Evolutionary conservation across 2,113 vertebrate genomes (phyloP).

Genomic region (Orycteropus afer): DNA sequence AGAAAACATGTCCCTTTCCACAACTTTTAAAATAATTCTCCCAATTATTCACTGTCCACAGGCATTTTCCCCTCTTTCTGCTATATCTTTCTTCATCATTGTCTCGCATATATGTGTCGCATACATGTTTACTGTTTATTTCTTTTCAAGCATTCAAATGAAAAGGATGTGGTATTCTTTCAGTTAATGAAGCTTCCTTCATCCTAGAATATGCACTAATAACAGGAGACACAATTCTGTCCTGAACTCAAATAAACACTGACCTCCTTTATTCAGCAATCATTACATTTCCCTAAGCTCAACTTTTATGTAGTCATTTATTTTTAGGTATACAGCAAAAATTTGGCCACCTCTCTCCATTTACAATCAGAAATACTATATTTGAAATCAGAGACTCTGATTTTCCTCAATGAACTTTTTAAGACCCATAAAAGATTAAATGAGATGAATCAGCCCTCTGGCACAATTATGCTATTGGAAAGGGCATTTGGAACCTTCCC

Average conservation of each 20-base stretch:
- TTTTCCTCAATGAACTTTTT: slow-evolving; percentile 31
- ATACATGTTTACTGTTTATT: background rate
- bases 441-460: background rate
- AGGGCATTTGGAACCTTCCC: background rate
- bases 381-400: slow-evolving; percentile 21
- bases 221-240: background rate
- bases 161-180: background rate
- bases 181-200: background rate
- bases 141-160: background rate
- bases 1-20: background rate
- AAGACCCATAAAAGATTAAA: slow-evolving; percentile 36
- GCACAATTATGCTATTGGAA: slow-evolving; percentile 31
- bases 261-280: background rate
- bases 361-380: background rate
- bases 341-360: background rate
- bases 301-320: background rate
- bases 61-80: background rate
- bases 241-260: background rate
- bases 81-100: background rate
- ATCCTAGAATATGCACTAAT: background rate
- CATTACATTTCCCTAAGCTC: background rate
- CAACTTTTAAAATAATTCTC: background rate
- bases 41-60: background rate
- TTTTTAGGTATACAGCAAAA: background rate
- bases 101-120: background rate